Conservation (phyloP, 2,113 vertebrate species). For the Falco punctatus region DNA sequence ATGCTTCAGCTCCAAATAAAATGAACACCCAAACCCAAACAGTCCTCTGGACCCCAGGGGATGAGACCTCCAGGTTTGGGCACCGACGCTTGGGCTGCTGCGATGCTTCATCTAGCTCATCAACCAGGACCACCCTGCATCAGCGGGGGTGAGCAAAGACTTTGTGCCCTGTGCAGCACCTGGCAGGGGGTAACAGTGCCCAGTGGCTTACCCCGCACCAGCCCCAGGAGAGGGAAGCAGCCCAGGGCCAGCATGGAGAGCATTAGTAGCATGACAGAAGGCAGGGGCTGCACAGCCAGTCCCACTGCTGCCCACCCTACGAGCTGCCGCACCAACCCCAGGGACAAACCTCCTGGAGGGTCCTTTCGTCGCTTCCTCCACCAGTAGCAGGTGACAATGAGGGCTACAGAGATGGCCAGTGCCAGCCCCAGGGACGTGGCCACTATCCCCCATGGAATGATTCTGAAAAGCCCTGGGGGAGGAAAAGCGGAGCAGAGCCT, state of each 20-base stretch:
- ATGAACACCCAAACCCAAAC: fast-evolving
- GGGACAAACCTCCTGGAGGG: background rate
- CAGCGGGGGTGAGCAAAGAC: background rate
- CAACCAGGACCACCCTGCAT: background rate
- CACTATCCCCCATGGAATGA: fast-evolving
- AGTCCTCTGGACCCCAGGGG: background rate
- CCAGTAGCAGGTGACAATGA: fast-evolving
- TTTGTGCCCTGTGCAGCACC: fast-evolving
- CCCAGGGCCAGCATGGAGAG: background rate
- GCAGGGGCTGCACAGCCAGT: background rate
- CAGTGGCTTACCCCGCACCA: fast-evolving
- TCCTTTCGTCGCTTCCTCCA: fast-evolving
- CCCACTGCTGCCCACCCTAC: fast-evolving
- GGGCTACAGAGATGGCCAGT: fast-evolving
- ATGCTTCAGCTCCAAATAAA: background rate
- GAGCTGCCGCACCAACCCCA: fast-evolving
- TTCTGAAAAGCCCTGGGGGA: background rate
- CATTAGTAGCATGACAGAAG: fast-evolving
- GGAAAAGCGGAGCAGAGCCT: background rate
- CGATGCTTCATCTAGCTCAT: background rate
- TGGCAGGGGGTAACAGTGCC: background rate
- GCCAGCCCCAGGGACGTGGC: background rate
- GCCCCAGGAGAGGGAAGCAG: background rate
- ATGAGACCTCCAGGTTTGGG: background rate
- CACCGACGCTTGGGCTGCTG: background rate